Conservation (phyloP, 2,888 invertebrate genomes). For the Plebejus melissa region DNA sequence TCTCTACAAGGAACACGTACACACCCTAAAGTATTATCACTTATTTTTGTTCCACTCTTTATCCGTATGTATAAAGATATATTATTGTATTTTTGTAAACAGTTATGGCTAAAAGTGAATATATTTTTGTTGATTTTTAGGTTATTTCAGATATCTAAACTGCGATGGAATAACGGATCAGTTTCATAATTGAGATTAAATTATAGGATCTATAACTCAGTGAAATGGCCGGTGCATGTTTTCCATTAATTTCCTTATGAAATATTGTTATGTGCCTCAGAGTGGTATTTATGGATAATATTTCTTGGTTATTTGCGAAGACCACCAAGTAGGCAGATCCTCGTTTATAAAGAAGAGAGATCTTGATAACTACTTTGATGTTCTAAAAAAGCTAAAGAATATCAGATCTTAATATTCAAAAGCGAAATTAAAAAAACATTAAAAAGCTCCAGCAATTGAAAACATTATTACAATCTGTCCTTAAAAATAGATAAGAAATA, state of each 20-base stretch:
- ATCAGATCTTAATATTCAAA: neutral
- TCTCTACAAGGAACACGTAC: too few relatives aligned
- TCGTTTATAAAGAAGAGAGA: neutral
- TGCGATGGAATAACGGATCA: neutral
- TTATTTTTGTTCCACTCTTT: too few relatives aligned
- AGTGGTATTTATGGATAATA: constrained; percentile 1
- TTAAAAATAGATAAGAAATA: constrained; percentile 19
- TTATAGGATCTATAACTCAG: neutral
- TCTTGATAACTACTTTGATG: neutral
- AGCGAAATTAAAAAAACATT: neutral
- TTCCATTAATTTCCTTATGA: neutral
- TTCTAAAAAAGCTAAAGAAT: neutral
- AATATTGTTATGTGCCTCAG: neutral
- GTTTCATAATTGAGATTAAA: constrained; percentile 17
- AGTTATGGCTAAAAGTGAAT: too few relatives aligned
- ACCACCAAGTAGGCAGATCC: neutral
- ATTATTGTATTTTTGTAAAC: too few relatives aligned
- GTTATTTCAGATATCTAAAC: neutral
- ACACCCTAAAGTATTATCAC: too few relatives aligned
- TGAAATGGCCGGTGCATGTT: neutral
- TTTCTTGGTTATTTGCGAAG: neutral
- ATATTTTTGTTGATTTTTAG: too few relatives aligned
- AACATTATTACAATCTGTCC: constrained; percentile 24
- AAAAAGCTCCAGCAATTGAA: constrained; percentile 1
- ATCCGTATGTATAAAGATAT: too few relatives aligned